phyloP scores from a whole-genome alignment of 2,113 vertebrate genomes.

The Felis catus region DNA sequence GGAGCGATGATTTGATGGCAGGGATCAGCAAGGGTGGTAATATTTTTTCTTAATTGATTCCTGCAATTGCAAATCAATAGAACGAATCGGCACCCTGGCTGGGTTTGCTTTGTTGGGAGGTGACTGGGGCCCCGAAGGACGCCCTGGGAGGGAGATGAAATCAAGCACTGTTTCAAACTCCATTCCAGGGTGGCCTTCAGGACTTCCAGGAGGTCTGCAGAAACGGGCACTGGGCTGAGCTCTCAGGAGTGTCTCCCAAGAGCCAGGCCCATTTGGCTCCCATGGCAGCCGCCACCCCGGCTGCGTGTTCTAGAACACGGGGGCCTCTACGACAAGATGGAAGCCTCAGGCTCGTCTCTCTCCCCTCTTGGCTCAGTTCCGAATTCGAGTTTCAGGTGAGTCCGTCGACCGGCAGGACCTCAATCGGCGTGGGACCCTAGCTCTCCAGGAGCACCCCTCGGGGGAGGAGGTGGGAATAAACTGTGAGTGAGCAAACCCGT shows the following conservation, averaged over 20 bases:
- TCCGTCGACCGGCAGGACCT: not conserved
- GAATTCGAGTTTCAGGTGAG: not conserved
- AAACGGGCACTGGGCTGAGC: not conserved
- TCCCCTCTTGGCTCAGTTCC: not conserved
- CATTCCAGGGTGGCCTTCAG: not conserved
- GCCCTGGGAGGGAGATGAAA: not conserved
- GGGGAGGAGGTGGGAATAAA: not conserved
- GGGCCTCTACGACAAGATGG: not conserved
- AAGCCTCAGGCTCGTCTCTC: not conserved
- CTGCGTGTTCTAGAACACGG: not conserved
- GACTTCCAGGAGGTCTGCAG: not conserved
- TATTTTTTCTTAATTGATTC: slow-evolving; percentile 66
- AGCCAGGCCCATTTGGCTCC: not conserved
- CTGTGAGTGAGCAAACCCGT: not conserved
- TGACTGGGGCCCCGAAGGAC: not conserved
- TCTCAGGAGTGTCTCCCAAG: not conserved
- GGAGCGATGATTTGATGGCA: not conserved
- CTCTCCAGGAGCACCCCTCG: too few species aligned
- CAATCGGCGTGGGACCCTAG: not conserved
- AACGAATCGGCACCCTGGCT: not conserved
- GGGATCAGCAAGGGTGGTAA: not conserved
- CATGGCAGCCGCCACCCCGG: not conserved
- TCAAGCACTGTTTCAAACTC: not conserved
- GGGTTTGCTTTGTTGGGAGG: not conserved
- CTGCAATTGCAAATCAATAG: slow-evolving; percentile 68